Conservation (phyloP, 2,797 vertebrate species). For the Rousettus madagascariensis region DNA sequence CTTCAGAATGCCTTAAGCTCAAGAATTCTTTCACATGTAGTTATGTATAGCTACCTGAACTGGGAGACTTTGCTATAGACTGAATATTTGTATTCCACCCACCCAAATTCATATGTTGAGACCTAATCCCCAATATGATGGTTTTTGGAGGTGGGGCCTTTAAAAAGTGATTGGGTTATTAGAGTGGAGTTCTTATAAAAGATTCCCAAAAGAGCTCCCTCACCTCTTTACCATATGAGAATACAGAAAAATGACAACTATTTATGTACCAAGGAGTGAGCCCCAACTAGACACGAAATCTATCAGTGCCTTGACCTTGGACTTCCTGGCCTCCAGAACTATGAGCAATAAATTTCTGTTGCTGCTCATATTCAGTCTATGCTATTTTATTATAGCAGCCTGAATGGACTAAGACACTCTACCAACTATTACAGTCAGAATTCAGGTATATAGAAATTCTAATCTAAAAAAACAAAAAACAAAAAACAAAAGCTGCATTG, state of each 20-base stretch:
- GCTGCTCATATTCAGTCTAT: not conserved
- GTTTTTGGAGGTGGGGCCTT: not conserved
- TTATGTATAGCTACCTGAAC: not conserved
- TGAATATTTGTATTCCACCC: not conserved
- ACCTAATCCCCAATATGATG: not conserved
- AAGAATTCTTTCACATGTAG: not conserved
- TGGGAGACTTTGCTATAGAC: not conserved
- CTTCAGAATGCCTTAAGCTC: not conserved
- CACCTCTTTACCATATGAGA: not conserved
- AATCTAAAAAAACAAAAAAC: not conserved
- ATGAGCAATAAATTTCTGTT: not conserved
- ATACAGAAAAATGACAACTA: not conserved
- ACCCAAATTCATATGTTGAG: not conserved
- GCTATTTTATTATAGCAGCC: not conserved
- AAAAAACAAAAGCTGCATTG: not conserved
- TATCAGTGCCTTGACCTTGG: not conserved
- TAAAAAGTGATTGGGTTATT: not conserved
- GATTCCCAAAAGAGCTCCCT: not conserved
- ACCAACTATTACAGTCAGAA: not conserved
- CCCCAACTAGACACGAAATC: not conserved
- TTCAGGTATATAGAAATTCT: not conserved
- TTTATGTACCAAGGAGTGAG: not conserved
- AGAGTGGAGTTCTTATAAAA: not conserved
- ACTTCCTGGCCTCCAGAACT: not conserved
- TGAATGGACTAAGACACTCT: not conserved